phyloP scores from a whole-genome alignment of 2,888 invertebrate genomes.

The Trissolcus japonicus region DNA sequence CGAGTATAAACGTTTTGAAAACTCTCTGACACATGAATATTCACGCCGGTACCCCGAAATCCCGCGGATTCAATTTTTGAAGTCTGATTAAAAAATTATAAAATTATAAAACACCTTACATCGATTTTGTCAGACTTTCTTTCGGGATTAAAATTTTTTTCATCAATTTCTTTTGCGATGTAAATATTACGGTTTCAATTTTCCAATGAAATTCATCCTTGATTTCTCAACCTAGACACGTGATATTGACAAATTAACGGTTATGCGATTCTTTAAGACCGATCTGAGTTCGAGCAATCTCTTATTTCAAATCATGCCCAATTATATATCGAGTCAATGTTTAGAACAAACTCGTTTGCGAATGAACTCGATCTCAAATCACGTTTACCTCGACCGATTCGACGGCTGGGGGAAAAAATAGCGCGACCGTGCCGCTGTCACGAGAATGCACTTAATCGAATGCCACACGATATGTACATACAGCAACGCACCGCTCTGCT shows the following conservation, averaged over 20 bases:
- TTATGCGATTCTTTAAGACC: neutral
- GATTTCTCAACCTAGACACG: slow-evolving; percentile 12
- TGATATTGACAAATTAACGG: slow-evolving; percentile 10
- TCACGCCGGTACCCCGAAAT: slow-evolving; percentile 22
- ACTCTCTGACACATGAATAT: slow-evolving; percentile 43
- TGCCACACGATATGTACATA: slow-evolving; percentile 49
- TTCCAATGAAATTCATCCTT: neutral
- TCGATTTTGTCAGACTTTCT: slow-evolving; percentile 3
- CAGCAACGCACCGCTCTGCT: slow-evolving; percentile 45
- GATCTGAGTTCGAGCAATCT: neutral
- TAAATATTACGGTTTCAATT: neutral
- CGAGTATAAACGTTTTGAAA: slow-evolving; percentile 48
- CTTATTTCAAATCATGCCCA: slow-evolving; percentile 20
- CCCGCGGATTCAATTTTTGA: slow-evolving; percentile 15
- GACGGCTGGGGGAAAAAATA: slow-evolving; percentile 37
- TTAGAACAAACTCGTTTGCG: slow-evolving; percentile 46
- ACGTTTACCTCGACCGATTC: slow-evolving; percentile 51
- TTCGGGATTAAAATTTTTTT: too few species aligned
- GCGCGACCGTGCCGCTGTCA: slow-evolving; percentile 36
- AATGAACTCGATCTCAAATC: slow-evolving; percentile 49
- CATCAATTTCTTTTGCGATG: too few species aligned
- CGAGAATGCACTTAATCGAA: slow-evolving; percentile 58
- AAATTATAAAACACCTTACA: neutral
- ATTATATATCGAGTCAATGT: slow-evolving; percentile 20
- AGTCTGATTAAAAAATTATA: slow-evolving; percentile 18